phyloP scores from a whole-genome alignment of 92 coral and sea anemone species.

The Meandrina meandrites region DNA sequence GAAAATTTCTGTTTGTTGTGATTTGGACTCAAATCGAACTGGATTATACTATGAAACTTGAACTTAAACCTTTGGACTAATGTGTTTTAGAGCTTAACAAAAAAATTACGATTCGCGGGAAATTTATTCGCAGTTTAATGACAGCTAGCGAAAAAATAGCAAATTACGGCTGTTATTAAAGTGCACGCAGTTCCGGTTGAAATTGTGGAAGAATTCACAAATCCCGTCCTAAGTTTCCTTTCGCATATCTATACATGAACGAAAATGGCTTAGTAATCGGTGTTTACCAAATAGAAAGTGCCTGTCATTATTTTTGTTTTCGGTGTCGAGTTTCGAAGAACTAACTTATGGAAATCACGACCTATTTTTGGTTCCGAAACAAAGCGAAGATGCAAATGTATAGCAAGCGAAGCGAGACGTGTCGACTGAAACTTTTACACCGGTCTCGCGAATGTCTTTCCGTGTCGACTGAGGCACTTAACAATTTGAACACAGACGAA shows the following conservation, averaged over 20 bases:
- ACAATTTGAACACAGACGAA: conserved; percentile 22
- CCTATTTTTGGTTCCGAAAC: conserved; percentile 64
- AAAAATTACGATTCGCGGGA: conserved; percentile 11
- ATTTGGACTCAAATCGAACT: not conserved
- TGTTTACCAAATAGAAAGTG: conserved; percentile 64
- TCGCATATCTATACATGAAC: conserved; percentile 62
- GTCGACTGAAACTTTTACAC: conserved; percentile 31
- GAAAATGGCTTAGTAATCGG: conserved; percentile 34
- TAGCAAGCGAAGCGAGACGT: conserved; percentile 35
- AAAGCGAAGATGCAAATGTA: conserved; percentile 90
- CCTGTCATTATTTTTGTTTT: conserved; percentile 48
- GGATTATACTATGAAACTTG: conserved; percentile 2
- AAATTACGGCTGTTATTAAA: conserved; percentile 36
- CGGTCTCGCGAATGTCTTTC: not conserved
- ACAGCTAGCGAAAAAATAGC: conserved; percentile 37
- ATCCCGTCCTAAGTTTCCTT: conserved; percentile 46
- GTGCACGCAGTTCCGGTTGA: conserved; percentile 35
- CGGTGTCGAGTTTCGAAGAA: conserved; percentile 54
- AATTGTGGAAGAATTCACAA: conserved; percentile 62
- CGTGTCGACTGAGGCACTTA: not conserved
- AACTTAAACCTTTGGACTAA: not conserved
- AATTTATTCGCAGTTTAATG: conserved; percentile 31
- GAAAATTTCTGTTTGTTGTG: conserved; percentile 19
- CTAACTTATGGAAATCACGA: conserved; percentile 49
- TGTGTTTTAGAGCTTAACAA: conserved; percentile 4